Conservation (phyloP, 2,888 invertebrate genomes). For the Ophonus ardosiacus region DNA sequence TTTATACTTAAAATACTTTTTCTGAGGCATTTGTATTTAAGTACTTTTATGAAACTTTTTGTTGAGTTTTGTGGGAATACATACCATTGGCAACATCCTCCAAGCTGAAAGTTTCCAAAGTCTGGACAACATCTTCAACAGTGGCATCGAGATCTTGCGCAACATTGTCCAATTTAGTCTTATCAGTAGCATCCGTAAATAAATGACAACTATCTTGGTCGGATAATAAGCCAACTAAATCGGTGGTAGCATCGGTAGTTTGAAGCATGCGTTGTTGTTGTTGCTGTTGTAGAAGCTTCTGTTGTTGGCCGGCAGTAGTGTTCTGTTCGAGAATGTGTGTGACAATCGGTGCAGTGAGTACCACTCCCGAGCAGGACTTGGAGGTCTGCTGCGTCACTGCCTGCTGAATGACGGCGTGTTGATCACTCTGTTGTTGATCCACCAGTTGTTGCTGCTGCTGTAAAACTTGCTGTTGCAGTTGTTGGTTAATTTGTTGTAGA, state of each 20-base stretch:
- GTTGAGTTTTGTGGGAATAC: background rate
- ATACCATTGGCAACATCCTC: constrained; percentile 77
- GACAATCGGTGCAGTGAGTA: constrained; percentile 58
- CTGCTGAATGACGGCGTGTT: constrained; percentile 67
- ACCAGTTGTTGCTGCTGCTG: constrained; percentile 71
- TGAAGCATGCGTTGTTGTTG: constrained; percentile 68
- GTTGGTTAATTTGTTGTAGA: constrained; percentile 71
- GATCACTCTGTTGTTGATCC: constrained; percentile 69
- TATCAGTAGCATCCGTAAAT: constrained; percentile 66
- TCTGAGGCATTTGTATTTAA: too few species aligned
- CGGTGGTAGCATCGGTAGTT: constrained; percentile 72
- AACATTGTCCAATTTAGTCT: constrained; percentile 72
- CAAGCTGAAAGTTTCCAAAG: constrained; percentile 77
- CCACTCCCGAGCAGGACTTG: constrained; percentile 54
- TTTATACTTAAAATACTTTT: too few species aligned
- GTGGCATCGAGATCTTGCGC: constrained; percentile 70
- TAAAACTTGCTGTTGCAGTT: constrained; percentile 67
- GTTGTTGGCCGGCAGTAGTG: constrained; percentile 77
- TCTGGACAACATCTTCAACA: constrained; percentile 74
- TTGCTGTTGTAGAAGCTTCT: constrained; percentile 70
- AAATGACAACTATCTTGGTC: constrained; percentile 67
- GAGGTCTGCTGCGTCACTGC: constrained; percentile 34
- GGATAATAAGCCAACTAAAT: constrained; percentile 65
- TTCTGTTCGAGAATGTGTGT: constrained; percentile 72
- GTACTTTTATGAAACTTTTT: too few species aligned